Evolutionary conservation across 1,140 invertebrate genomes (phyloP), one percentile per base, ranked within the genome.

Genomic region (Notospermus geniculatus): DNA sequence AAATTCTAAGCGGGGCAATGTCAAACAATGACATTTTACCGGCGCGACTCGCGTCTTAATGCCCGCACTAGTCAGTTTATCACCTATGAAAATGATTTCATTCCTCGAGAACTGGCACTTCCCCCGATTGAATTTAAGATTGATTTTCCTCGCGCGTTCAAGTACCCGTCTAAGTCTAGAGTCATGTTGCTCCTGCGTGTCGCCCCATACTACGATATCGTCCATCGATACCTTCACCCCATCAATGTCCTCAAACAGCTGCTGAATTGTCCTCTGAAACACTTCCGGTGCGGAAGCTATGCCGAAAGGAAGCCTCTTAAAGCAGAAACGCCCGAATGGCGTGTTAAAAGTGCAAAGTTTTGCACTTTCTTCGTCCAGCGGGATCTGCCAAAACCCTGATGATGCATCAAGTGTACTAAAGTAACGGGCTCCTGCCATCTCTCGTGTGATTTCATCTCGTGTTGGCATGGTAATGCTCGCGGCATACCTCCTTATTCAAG

Each of bases 311-410:
- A 43, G 19, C 19, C 39, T 43, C 19, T 43, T 43, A 19, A 43
- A 43, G 11, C 11, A 13, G 19, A 13, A 43, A 53, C 60, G 4
- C 1, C 62, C 75, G 66, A 71, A 75, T 7, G 69, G 75, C 25
- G 74, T 76, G 23, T 70, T 68, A 39, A 78, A 78, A 1, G 69
- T 71, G 13, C 69, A 71, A 5, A 78, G 45, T 30, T 66, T 60
- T 23, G 68, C 68, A 17, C 60, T 60, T 41, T 70, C 63, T 22
- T 67, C 67, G 30, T 66, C 59, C 2, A 78, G 60, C 1, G 65
- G 45, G 9, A 77, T 54, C 30, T 77, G 75, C 62, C 67, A 79
- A 67, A 75, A 79, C 9, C 73, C 73, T 27, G 65, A 58, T 28
- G 56, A 56, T 13, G 71, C 64, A 61, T 79, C 74, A 1, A 80